Percentiles rank a stretch among this genome's conserved stretches.
These are phyloP conservation scores for Coluber constrictor DNA, from an alignment of 2,797 vertebrate genomes.

Conservation along the genomic window DNA sequence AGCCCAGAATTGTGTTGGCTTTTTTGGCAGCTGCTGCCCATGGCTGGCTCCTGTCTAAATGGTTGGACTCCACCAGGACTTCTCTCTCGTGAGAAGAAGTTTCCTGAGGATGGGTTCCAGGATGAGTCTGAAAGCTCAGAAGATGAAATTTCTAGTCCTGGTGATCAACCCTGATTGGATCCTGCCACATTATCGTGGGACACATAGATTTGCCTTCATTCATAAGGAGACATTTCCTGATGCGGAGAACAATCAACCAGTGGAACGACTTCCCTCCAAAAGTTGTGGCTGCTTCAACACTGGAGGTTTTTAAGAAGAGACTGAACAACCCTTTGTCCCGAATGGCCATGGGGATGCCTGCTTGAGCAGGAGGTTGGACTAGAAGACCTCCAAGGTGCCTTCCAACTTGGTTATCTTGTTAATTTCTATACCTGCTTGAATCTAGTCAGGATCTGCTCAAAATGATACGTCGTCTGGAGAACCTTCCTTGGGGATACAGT, in stretches of 20 bases:
- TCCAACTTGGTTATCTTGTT: neutral
- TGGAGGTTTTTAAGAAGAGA: neutral
- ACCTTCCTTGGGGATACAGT: too few relatives aligned
- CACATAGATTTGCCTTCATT: rapidly evolving
- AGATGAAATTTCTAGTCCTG: neutral
- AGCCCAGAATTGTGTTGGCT: too few relatives aligned
- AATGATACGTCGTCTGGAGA: neutral
- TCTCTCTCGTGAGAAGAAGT: too few relatives aligned
- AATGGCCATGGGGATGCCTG: neutral
- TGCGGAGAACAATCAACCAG: neutral
- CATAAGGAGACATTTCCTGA: neutral
- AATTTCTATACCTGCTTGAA: neutral
- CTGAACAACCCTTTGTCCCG: neutral
- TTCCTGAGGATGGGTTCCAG: too few relatives aligned
- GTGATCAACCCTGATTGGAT: neutral
- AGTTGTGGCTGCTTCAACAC: neutral
- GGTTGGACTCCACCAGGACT: too few relatives aligned
- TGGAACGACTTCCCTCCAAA: neutral
- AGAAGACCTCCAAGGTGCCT: neutral
- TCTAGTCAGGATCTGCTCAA: neutral
- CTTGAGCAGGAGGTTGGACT: neutral
- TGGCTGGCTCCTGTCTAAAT: too few relatives aligned
- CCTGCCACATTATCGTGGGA: neutral
- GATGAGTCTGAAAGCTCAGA: neutral
- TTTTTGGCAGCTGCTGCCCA: too few relatives aligned